Conservation (phyloP, 2,797 vertebrate species). For the Tarsius wallacei region DNA sequence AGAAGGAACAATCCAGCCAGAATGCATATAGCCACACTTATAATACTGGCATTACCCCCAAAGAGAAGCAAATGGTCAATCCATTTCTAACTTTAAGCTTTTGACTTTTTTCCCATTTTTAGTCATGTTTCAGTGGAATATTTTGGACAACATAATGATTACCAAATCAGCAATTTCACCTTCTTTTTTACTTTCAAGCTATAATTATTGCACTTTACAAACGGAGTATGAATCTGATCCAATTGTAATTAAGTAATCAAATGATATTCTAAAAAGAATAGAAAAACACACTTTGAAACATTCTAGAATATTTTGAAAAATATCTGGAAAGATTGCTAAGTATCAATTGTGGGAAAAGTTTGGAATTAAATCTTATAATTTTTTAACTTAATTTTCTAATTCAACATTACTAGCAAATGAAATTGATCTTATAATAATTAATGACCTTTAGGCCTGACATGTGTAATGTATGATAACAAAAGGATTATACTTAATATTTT, state of each 20-base stretch:
- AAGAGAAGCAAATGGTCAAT: background rate
- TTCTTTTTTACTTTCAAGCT: conserved; percentile 24
- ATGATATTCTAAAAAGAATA: conserved; percentile 2
- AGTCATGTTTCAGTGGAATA: background rate
- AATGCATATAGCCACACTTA: background rate
- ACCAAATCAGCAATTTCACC: background rate
- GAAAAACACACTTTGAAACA: background rate
- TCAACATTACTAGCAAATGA: conserved; percentile 32
- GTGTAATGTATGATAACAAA: background rate
- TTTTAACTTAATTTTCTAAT: conserved; percentile 40
- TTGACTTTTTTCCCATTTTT: background rate
- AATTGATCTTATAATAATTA: conserved; percentile 50
- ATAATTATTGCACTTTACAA: background rate
- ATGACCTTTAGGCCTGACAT: conserved; percentile 17
- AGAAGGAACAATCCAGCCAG: background rate
- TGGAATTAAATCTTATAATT: background rate
- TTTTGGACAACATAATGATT: background rate
- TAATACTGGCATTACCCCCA: background rate
- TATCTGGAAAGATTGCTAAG: background rate
- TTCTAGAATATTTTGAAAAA: conserved; percentile 36
- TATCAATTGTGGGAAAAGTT: background rate
- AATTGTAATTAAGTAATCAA: conserved; percentile 27
- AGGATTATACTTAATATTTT: conserved; percentile 26
- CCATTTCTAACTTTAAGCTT: background rate
- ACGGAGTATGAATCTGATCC: background rate